Evolutionary conservation across 1,140 invertebrate genomes (phyloP), one percentile per base, ranked within the genome.

Genomic region (Neotoxoptera formosana): DNA sequence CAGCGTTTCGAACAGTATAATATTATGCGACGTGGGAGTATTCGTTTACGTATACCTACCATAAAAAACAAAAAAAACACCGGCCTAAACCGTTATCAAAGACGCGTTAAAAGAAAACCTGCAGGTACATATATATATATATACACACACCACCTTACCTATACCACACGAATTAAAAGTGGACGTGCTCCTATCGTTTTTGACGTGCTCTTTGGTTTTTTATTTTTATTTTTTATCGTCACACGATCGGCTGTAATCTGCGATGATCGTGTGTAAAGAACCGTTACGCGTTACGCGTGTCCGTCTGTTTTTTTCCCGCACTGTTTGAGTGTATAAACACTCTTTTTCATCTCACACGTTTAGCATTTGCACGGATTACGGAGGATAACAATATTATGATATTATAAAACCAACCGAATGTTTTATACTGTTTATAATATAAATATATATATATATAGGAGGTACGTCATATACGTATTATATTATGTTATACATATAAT

Each of bases 241-340:
- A 48, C 45, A 48, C 7, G n/a, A 45, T 83, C 2, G 41, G 36
- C 0, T 87, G 17, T 48, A 51, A 51, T 87, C 47, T 87, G 30
- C 25, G 30, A 51, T 34, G 47, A 48, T 48, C 86, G n/a, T 47
- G 30, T 84, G 23, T n/a, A 47, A 51, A 30, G 86, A 48, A 87
- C 86, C 86, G 86, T 87, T 87, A 87, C 30, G 34, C 20, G 47
- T n/a, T 87, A 87, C 86, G 86, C 47, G 45, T 87, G 47, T 87
- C 51, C 86, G 8, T 87, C 30, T 6, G 20, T 30, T 48, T 87
- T 47, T 87, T n/a, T 30, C 20, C 30, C 14, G 14, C 30, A 14
- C 30, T 4, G 36, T 83, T 83, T 83, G 23, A 36, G 41, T 84
- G 23, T 41, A 25, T 11, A n/a, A n/a, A 41, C 83, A 30, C 41